Evolutionary conservation across 2,113 vertebrate species (phyloP).

Genomic region (Meleagris gallopavo): DNA sequence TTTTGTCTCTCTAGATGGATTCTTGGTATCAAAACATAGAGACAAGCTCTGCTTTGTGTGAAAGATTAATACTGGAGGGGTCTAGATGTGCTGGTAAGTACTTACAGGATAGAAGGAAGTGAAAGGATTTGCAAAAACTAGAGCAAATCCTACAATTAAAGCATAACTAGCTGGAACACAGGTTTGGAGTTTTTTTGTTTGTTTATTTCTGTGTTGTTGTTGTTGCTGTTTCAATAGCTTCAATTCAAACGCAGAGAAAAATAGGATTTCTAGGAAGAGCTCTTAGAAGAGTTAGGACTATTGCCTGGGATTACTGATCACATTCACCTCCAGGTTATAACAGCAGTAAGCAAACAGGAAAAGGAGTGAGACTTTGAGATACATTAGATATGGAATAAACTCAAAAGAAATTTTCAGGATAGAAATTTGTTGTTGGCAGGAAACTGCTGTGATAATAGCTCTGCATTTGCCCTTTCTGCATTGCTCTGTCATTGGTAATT

Average conservation of each 20-base stretch:
- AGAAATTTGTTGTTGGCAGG: neutral
- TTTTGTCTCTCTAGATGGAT: neutral
- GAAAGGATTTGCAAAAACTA: neutral
- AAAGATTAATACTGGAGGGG: neutral
- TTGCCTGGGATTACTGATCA: neutral
- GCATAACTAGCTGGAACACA: neutral
- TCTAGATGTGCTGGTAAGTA: neutral
- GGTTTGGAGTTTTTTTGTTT: neutral
- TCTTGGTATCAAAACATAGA: neutral
- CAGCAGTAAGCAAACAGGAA: neutral
- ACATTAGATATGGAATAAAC: neutral
- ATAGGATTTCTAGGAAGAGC: neutral
- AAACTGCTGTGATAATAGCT: neutral
- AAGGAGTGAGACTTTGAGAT: neutral
- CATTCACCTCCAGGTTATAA: neutral
- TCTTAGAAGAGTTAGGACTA: neutral
- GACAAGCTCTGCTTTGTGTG: neutral
- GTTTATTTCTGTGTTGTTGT: no score
- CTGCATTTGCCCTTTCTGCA: neutral
- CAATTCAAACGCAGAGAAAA: neutral
- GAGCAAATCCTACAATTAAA: neutral
- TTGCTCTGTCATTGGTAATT: neutral
- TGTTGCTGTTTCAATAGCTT: neutral
- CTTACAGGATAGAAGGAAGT: neutral
- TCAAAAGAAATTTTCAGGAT: neutral